Base-by-base conservation (phyloP, 2,888 invertebrate genomes). In the Ormyrus rosae region DNA sequence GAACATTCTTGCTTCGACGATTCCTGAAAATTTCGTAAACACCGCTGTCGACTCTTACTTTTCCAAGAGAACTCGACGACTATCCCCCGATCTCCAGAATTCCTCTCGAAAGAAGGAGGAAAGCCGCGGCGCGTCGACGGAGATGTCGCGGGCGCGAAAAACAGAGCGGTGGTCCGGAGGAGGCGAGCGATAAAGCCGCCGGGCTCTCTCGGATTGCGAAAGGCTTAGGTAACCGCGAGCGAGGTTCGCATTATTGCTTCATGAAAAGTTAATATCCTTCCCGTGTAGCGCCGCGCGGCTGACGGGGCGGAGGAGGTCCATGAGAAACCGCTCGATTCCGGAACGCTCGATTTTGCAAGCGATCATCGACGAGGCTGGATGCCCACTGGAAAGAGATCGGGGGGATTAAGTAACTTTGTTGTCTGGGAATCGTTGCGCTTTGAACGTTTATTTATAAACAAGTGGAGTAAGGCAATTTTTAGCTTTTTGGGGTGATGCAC, bases 221-320 rank as follows among this genome's bases (percentile, higher is more conserved):
- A 78, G 48, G 1, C 60, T 78, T 78, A 65, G 58, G 78, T 45
- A 78, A 78, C 53, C 50, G 67, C 50, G 19, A 64, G 60, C 19
- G 46, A 65, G 72, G 68, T 56, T 50, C 53, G 63, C 51, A 56
- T 67, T 55, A 72, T 82, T 82, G 79, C 82, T 51, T 82, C 77
- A 77, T 73, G 79, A 79, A 82, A 79, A 77, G 76, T 82, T 82
- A 79, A 82, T 82, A 56, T 77, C 73, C 75, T 67, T 56, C 13
- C 70, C 68, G 70, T 67, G 71, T 55, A 61, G 48, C 11, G 48
- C 6, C 13, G 56, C n/a, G 34, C 2, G 19, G 1, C 19, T 19
- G 19, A 1, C 19, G 19, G 51, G 34, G 19, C 60, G 56, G 73
- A 50, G 67, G 64, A 60, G 60, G 63, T 8, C 19, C 74, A 70